Conservation (phyloP, 2,797 vertebrate genomes). For the Poecilia velifera region DNA sequence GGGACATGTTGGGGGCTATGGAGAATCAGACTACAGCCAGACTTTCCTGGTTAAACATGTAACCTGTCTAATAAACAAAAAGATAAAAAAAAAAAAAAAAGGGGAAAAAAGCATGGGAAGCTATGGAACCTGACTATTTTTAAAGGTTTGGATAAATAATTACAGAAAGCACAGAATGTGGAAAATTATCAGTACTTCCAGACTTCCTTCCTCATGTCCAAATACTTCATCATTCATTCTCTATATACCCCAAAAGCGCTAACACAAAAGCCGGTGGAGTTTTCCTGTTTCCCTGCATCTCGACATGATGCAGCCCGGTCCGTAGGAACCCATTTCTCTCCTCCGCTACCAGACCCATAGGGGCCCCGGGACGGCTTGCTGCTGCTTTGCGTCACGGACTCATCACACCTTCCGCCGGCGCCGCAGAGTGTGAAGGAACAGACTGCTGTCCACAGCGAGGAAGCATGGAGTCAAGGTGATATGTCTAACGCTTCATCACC, state of each 20-base stretch:
- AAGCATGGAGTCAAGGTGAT: slow-evolving; percentile 52
- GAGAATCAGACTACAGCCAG: not conserved
- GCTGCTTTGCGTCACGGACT: slow-evolving; percentile 39
- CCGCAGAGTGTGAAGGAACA: slow-evolving; percentile 68
- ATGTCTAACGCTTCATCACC: slow-evolving; percentile 68
- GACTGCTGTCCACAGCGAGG: slow-evolving; percentile 64
- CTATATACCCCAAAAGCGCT: too few relatives aligned
- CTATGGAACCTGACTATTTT: not conserved
- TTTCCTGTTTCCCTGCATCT: not conserved
- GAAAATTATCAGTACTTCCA: too few relatives aligned
- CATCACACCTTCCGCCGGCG: slow-evolving; percentile 54
- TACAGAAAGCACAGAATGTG: too few relatives aligned
- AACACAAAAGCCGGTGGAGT: not conserved
- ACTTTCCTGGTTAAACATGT: not conserved
- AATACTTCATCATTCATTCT: too few relatives aligned
- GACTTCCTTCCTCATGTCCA: too few relatives aligned
- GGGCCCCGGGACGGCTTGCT: slow-evolving; percentile 38
- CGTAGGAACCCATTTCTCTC: slow-evolving; percentile 12
- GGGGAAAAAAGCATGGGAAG: not conserved
- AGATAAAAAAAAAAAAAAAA: not conserved
- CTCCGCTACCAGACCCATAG: slow-evolving; percentile 33
- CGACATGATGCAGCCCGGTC: not conserved
- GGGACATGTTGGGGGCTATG: not conserved
- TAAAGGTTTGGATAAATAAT: not conserved
- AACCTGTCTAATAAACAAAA: too few relatives aligned